Evolutionary conservation across 1,140 invertebrate species (phyloP).

Genomic region (Ceratitis capitata): DNA sequence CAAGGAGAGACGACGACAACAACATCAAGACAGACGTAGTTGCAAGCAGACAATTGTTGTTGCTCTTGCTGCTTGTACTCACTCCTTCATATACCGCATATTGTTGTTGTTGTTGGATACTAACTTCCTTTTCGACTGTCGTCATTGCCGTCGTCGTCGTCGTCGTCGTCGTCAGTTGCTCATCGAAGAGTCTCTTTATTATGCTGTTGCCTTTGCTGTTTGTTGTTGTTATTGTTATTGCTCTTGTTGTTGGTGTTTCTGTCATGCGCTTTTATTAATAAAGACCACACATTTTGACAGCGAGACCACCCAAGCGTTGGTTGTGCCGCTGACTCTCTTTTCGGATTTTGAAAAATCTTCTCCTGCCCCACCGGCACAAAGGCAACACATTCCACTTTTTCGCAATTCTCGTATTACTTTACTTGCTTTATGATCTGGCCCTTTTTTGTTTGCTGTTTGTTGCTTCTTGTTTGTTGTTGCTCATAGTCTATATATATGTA

Average conservation of each 20-base stretch:
- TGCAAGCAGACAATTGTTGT: not conserved
- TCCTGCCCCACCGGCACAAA: no score
- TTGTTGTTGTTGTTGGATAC: not conserved
- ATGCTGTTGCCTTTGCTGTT: not conserved
- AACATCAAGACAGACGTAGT: not conserved
- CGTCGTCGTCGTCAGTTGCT: not conserved
- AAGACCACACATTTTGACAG: slow-evolving; percentile 66
- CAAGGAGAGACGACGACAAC: not conserved
- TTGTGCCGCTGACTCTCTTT: slow-evolving; percentile 24
- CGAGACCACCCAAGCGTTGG: slow-evolving; percentile 61
- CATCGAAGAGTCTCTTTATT: not conserved
- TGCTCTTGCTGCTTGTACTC: not conserved
- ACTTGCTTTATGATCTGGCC: not conserved
- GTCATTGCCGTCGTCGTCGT: not conserved
- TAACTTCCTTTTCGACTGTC: slow-evolving; percentile 26
- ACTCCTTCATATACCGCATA: not conserved
- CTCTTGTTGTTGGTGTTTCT: slow-evolving; percentile 37
- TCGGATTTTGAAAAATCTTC: slow-evolving; percentile 3
- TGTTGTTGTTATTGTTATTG: not conserved
- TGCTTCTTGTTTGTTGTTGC: not conserved
- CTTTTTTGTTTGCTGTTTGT: not conserved
- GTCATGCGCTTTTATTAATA: slow-evolving; percentile 61
- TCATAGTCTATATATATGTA: not conserved
- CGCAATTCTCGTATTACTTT: not conserved
- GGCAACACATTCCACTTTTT: not conserved